Evolutionary conservation across 2,113 vertebrate genomes (phyloP).

Genomic region (Engraulis encrasicolus): DNA sequence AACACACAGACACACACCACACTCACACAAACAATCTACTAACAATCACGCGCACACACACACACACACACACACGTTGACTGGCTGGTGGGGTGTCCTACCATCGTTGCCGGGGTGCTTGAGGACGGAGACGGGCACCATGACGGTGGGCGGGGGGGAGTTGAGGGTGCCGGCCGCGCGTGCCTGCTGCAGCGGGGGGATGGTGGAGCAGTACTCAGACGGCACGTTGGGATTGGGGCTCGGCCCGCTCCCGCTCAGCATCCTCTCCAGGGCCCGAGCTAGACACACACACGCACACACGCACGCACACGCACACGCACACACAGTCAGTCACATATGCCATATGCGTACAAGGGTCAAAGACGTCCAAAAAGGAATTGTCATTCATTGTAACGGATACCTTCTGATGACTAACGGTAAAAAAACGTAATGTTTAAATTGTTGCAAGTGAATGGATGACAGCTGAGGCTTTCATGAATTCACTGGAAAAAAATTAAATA

Average conservation of each 20-base stretch:
- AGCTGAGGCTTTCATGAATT: no score
- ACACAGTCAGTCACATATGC: no score
- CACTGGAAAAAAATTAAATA: no score
- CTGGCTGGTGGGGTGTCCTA: conserved; percentile 61
- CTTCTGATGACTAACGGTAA: no score
- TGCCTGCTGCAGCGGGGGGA: conserved; percentile 81
- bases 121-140: conserved; percentile 84
- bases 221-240: conserved; percentile 80
- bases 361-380: no score
- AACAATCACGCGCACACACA: neutral
- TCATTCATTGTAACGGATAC: no score
- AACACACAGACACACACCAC: no score
- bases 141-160: conserved; percentile 81
- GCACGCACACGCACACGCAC: neutral
- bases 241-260: conserved; percentile 92
- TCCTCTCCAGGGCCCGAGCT: conserved; percentile 94
- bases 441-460: no score
- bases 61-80: neutral
- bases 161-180: conserved; percentile 74
- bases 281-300: conserved; percentile 34
- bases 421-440: no score
- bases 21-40: no score
- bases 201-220: conserved; percentile 79
- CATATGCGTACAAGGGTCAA: no score
- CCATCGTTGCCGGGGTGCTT: conserved; percentile 85